Percentiles rank a stretch among this genome's conserved stretches.
Conservation (phyloP, 1,140 invertebrate genomes). For the Drosophila ironensis region DNA sequence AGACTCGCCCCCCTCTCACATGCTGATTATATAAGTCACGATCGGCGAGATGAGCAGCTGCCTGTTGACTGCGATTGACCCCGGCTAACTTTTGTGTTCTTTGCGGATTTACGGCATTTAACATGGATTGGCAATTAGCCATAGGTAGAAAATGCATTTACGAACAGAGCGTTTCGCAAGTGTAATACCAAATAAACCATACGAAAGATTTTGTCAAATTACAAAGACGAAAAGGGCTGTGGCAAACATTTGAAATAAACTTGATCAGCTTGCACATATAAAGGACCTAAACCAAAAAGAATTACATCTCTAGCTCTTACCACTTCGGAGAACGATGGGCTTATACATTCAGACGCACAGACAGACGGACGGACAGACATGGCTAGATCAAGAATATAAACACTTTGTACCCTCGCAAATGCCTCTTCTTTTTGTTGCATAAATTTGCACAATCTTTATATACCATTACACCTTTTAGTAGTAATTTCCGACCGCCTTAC, state of each 20-base stretch:
- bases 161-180: not conserved
- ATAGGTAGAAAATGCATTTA: slow-evolving; percentile 11
- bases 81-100: slow-evolving; percentile 31
- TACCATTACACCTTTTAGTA: not conserved
- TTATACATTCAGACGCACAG: too few species aligned
- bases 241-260: too few species aligned
- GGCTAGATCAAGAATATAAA: too few species aligned
- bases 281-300: too few species aligned
- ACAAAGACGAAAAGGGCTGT: too few species aligned
- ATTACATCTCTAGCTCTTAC: too few species aligned
- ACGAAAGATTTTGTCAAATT: not conserved
- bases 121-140: slow-evolving; percentile 69
- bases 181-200: not conserved
- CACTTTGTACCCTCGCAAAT: too few species aligned
- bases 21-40: slow-evolving; percentile 68
- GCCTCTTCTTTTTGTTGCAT: too few species aligned
- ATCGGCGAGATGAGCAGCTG: slow-evolving; percentile 57
- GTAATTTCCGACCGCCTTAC: not conserved
- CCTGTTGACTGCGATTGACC: slow-evolving; percentile 49
- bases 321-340: too few species aligned
- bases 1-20: slow-evolving; percentile 15
- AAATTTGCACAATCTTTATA: too few species aligned
- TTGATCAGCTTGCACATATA: too few species aligned
- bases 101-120: slow-evolving; percentile 35
- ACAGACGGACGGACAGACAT: too few species aligned